Evolutionary conservation across 2,113 vertebrate genomes (phyloP).

Genomic region (Onychorhynchus coronatus): DNA sequence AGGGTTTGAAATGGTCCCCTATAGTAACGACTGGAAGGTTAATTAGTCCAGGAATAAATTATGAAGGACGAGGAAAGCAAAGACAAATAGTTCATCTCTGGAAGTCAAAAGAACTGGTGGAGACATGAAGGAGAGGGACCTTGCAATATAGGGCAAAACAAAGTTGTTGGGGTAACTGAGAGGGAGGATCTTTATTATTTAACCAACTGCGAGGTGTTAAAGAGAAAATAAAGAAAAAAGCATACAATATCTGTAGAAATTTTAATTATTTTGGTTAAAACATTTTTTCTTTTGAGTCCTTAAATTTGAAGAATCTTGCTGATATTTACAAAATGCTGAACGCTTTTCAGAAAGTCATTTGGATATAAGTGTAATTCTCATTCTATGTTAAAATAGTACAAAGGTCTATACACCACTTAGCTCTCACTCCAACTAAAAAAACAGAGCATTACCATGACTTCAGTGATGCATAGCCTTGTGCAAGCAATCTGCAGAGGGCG

Average conservation of each 20-base stretch:
- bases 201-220: background rate
- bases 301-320: background rate
- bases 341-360: background rate
- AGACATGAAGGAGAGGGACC: background rate
- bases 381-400: background rate
- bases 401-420: background rate
- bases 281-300: background rate
- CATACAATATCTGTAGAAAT: background rate
- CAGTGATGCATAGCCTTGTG: background rate
- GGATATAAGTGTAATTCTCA: background rate
- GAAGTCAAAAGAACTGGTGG: background rate
- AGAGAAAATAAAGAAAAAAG: background rate
- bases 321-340: background rate
- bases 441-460: background rate
- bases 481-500: background rate
- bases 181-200: background rate
- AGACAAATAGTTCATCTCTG: background rate
- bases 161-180: background rate
- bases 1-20: background rate
- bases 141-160: background rate
- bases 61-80: background rate
- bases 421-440: background rate
- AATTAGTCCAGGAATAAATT: background rate
- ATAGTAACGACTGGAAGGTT: background rate
- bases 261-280: background rate